Base-by-base conservation (phyloP, 1,140 invertebrate species). In the Lineus longissimus region DNA sequence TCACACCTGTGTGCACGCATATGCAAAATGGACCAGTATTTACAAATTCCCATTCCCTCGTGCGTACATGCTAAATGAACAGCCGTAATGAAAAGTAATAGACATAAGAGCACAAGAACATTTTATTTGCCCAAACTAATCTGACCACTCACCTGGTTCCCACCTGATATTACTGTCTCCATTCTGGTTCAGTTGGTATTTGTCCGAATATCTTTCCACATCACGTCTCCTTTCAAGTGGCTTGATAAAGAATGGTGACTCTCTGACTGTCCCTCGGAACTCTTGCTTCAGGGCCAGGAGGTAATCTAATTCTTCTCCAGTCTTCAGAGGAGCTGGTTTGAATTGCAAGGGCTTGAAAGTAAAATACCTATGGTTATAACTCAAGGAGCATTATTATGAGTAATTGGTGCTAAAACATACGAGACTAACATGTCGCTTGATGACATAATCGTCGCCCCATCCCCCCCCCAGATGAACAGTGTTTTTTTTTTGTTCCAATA, bases 151-250 rank as follows among this genome's bases (percentile, higher is more conserved):
- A 77, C 74, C 74, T 70, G 76, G 74, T 29, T 62, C 62, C 70
- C 70, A 76, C 11, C 61, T 65, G 19, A 15, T 31, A 11, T 58
- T 33, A 25, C 41, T 54, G 25, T 78, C 74, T 43, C 30, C 41
- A 29, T 63, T 45, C 36, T 69, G 56, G 29, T 62, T 68, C 0
- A 67, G 30, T 43, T 87, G 82, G 69, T 88, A 86, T 64, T 86
- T 84, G 70, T 89, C 88, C 0, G 88, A 88, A 74, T 87, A 87
- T 22, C 88, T 81, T 69, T 89, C 85, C 13, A 89, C 84, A 54
- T 88, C 85, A 69, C 84, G 86, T 66, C 85, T 85, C 40, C 81
- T 75, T 40, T 82, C 76, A 60, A 75, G 69, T 40, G 81, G 73
- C 69, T 76, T 73, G 36, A 87, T 55, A 55, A 61, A 80, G 63